A percentile compares a stretch with the other conserved stretches of the same genome.
phyloP scores from a whole-genome alignment of 2,888 invertebrate species.

The Cenopis cana region DNA sequence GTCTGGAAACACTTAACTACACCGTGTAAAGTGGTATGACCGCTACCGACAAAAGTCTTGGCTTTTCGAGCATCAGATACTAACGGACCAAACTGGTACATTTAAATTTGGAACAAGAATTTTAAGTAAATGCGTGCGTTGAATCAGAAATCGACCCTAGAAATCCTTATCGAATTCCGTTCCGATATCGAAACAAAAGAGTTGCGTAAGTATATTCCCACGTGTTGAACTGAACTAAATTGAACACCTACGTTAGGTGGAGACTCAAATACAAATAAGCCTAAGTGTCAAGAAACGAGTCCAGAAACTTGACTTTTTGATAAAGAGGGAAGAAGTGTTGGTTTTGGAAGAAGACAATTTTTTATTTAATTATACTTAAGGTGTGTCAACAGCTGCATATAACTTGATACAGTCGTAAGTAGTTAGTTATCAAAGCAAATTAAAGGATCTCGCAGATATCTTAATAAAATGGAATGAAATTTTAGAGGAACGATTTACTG shows the following conservation, averaged over 20 bases:
- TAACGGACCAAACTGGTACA: slow-evolving; percentile 3
- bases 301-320: not conserved
- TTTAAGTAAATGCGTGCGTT: slow-evolving; percentile 28
- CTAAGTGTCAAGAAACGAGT: not conserved
- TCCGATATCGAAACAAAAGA: slow-evolving; percentile 42
- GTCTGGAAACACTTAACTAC: not conserved
- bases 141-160: slow-evolving; percentile 33
- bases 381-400: too few species aligned
- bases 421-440: too few species aligned
- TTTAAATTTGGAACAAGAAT: slow-evolving; percentile 30
- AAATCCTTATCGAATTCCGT: slow-evolving; percentile 36
- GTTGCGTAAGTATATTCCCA: slow-evolving; percentile 37
- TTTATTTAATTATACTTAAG: too few species aligned
- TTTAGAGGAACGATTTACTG: too few species aligned
- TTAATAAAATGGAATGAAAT: too few species aligned
- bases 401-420: too few species aligned
- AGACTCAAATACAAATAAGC: not conserved
- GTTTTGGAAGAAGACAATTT: too few species aligned
- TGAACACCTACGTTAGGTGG: slow-evolving; percentile 28
- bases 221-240: slow-evolving; percentile 24
- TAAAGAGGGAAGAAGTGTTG: too few species aligned
- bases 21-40: not conserved
- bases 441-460: too few species aligned
- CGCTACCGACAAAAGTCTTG: not conserved
- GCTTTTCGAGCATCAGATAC: not conserved